Conservation (phyloP, 2,797 vertebrate species). For the Falco naumanni region DNA sequence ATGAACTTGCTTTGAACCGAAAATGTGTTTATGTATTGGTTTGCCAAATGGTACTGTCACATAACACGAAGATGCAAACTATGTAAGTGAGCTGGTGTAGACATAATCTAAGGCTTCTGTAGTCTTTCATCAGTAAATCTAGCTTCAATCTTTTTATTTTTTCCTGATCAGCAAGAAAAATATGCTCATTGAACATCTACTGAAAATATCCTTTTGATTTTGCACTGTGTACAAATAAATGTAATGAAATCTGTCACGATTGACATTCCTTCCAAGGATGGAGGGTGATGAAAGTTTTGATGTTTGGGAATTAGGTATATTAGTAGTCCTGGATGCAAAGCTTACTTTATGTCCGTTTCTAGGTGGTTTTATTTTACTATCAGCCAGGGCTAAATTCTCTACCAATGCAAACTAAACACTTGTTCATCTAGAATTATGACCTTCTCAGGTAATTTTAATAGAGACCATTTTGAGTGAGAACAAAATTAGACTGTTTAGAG, state of each 20-base stretch:
- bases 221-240: not conserved
- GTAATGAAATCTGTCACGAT: not conserved
- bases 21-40: not conserved
- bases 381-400: not conserved
- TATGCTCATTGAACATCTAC: not conserved
- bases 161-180: not conserved
- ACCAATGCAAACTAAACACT: not conserved
- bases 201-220: not conserved
- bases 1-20: not conserved
- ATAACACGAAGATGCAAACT: not conserved
- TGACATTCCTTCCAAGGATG: not conserved
- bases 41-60: not conserved
- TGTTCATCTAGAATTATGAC: not conserved
- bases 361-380: not conserved
- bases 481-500: not conserved
- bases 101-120: rapidly evolving
- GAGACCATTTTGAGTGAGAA: not conserved
- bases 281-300: not conserved
- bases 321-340: not conserved
- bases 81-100: too few species aligned
- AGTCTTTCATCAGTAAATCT: not conserved
- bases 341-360: not conserved
- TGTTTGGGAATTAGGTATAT: not conserved
- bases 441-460: not conserved
- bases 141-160: not conserved